phyloP scores from a whole-genome alignment of 2,888 invertebrate genomes.

The Bruchidius siliquastri region DNA sequence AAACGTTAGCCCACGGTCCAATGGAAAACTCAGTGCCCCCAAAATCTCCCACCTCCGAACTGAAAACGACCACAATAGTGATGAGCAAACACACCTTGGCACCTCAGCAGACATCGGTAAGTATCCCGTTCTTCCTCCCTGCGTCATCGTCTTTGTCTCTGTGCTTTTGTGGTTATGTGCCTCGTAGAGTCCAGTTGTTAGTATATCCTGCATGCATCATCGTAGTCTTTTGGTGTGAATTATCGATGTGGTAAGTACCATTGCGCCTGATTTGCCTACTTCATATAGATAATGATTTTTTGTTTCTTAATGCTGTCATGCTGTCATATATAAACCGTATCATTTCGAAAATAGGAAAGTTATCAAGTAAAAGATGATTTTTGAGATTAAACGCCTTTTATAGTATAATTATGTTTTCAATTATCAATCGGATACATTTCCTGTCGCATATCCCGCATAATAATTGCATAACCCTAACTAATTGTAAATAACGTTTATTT shows the following conservation, averaged over 20 bases:
- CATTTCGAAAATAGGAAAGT: no score
- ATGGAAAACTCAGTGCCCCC: constrained; percentile 57
- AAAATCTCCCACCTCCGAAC: constrained; percentile 63
- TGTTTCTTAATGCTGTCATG: neutral
- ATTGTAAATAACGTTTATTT: no score
- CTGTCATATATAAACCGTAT: neutral
- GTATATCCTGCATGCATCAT: neutral
- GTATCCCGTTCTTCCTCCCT: constrained; percentile 31
- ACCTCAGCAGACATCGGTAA: constrained; percentile 60
- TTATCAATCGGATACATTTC: no score
- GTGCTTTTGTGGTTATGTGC: constrained; percentile 5
- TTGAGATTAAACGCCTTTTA: no score
- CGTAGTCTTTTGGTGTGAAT: neutral
- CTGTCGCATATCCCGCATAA: no score
- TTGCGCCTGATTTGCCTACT: neutral
- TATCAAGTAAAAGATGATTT: no score
- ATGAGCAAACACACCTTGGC: constrained; percentile 91
- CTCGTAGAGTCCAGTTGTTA: neutral
- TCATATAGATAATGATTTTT: neutral
- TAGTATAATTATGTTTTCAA: no score
- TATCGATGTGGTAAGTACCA: neutral
- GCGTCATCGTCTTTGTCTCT: neutral
- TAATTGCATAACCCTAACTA: no score
- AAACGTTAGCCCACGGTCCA: constrained; percentile 65
- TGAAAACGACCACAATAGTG: constrained; percentile 86